A percentile compares a stretch with the other conserved stretches of the same genome.
Conservation (phyloP, 2,888 invertebrate genomes). For the Sinhomidia bicolor region DNA sequence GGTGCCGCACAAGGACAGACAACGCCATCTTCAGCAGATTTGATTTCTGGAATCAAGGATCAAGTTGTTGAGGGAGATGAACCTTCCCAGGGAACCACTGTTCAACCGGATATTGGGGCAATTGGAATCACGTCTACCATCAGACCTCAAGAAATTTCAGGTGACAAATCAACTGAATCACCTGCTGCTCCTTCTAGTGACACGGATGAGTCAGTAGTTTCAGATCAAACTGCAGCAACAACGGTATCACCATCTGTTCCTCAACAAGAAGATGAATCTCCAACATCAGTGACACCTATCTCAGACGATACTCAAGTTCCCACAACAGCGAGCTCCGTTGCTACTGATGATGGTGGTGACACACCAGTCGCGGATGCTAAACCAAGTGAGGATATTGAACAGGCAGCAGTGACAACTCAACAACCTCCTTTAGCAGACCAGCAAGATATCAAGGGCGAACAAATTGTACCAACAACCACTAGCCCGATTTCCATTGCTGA, state of each 20-base stretch:
- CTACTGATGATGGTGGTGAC: conserved; percentile 62
- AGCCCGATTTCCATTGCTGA: conserved; percentile 10
- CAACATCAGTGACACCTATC: conserved; percentile 46
- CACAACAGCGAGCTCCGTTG: conserved; percentile 51
- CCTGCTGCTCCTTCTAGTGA: not conserved
- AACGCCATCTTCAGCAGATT: conserved; percentile 22
- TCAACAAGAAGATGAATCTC: conserved; percentile 72
- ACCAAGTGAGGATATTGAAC: conserved; percentile 27
- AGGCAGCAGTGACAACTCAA: conserved; percentile 18
- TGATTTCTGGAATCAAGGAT: conserved; percentile 53
- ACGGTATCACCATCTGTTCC: conserved; percentile 76
- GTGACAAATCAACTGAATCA: conserved; percentile 60
- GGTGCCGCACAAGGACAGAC: conserved; percentile 2
- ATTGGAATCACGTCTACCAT: conserved; percentile 26
- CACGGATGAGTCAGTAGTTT: conserved; percentile 16
- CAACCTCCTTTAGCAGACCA: conserved; percentile 2
- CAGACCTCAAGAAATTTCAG: conserved; percentile 35
- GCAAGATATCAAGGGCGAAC: conserved; percentile 36
- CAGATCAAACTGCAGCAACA: conserved; percentile 4
- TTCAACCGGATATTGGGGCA: not conserved
- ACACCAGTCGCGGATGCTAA: conserved; percentile 66
- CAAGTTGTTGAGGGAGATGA: conserved; percentile 8
- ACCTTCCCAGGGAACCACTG: conserved; percentile 25
- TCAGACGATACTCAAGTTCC: conserved; percentile 54
- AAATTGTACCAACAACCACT: not conserved